A percentile compares a stretch with the other conserved stretches of the same genome.
Evolutionary conservation across 2,113 vertebrate species (phyloP).

Genomic region (Trematocara zebra): DNA sequence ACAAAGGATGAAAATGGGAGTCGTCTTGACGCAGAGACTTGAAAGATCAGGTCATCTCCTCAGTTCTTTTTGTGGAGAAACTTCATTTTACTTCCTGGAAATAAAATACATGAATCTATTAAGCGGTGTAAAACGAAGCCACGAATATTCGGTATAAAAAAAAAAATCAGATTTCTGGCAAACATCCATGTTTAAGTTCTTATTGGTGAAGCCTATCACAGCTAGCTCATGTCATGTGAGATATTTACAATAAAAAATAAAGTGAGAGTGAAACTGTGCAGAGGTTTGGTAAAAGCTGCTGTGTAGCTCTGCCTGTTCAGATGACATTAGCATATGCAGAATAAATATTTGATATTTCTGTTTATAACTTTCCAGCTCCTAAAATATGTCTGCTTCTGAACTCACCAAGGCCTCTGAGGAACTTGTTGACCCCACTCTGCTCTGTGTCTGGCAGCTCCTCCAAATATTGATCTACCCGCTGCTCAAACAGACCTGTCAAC

Average conservation of each 20-base stretch:
- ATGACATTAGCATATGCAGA: background rate
- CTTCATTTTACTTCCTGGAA: slow-evolving; percentile 97
- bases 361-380: background rate
- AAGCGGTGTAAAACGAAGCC: background rate
- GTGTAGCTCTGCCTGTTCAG: background rate
- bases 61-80: slow-evolving; percentile 99
- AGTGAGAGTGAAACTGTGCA: background rate
- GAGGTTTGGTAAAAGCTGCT: background rate
- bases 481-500: slow-evolving; percentile 89
- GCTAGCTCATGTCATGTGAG: background rate
- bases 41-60: slow-evolving; percentile 33
- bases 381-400: background rate
- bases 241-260: background rate
- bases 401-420: slow-evolving; percentile 94
- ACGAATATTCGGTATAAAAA: background rate
- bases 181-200: background rate
- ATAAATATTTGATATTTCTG: background rate
- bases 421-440: slow-evolving; percentile 97
- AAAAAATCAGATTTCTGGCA: background rate
- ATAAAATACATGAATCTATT: background rate
- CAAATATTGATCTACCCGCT: slow-evolving; percentile 93
- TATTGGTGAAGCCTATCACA: background rate
- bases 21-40: slow-evolving; percentile 8
- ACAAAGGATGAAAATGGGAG: background rate
- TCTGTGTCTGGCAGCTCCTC: slow-evolving; percentile 96